phyloP scores from a whole-genome alignment of 2,888 invertebrate genomes.

The Punctoribates punctum region DNA sequence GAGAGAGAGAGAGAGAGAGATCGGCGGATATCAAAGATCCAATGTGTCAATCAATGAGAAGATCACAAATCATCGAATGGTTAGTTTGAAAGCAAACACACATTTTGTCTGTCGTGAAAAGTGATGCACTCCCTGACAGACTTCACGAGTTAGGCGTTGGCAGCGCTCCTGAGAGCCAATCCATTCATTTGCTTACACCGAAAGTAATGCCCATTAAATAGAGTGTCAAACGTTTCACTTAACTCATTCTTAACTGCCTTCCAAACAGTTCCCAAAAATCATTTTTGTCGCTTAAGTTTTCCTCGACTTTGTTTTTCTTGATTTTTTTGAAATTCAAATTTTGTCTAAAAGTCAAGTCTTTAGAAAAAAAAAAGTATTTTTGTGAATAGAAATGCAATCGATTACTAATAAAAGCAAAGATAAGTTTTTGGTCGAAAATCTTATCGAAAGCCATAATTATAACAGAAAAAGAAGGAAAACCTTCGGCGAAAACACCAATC shows the following conservation, averaged over 20 bases:
- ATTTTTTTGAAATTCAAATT: background rate
- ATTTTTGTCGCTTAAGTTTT: background rate
- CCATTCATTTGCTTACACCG: slow-evolving; percentile 38
- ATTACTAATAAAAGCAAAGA: no score
- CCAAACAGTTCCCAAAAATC: background rate
- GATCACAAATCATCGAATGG: slow-evolving; percentile 32
- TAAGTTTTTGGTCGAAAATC: no score
- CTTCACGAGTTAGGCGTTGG: slow-evolving; percentile 33
- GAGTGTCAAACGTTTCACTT: slow-evolving; percentile 2
- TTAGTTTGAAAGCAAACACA: slow-evolving; percentile 35
- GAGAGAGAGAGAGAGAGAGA: background rate
- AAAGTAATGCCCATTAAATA: slow-evolving; percentile 22
- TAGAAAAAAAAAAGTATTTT: background rate
- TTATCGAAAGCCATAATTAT: no score
- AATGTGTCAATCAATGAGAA: background rate
- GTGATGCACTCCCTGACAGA: slow-evolving; percentile 2
- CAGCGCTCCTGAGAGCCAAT: slow-evolving; percentile 39
- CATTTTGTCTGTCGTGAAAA: slow-evolving; percentile 5
- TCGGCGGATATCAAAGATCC: slow-evolving; percentile 24
- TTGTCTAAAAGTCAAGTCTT: background rate
- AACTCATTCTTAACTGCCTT: slow-evolving; percentile 10
- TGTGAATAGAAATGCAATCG: background rate
- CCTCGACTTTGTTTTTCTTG: no score
- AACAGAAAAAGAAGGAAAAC: no score
- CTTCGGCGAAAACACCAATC: no score